phyloP scores from a whole-genome alignment of 2,797 vertebrate species.

The Pangasius djambal region DNA sequence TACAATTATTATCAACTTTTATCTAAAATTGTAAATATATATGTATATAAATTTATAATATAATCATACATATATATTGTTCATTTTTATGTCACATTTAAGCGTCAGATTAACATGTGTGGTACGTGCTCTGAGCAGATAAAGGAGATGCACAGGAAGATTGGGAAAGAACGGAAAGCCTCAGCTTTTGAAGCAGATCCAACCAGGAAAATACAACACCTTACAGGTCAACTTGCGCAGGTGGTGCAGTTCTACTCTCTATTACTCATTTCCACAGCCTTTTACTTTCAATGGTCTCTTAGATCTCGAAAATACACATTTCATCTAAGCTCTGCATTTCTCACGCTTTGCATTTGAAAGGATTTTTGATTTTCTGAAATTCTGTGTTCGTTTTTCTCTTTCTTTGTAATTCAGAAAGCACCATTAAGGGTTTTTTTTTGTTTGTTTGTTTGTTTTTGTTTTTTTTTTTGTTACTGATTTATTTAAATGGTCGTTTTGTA shows the following conservation, averaged over 20 bases:
- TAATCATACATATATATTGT: too few relatives aligned
- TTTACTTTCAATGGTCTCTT: background rate
- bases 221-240: slow-evolving; percentile 25
- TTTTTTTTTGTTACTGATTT: too few relatives aligned
- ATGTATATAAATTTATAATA: background rate
- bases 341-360: background rate
- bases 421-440: too few relatives aligned
- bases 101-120: background rate
- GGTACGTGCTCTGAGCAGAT: background rate
- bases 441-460: too few relatives aligned
- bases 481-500: too few relatives aligned
- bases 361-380: too few relatives aligned
- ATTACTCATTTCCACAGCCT: background rate
- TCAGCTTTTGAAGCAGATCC: slow-evolving; percentile 20
- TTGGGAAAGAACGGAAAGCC: background rate
- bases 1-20: background rate
- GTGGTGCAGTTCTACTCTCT: background rate
- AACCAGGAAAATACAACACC: slow-evolving; percentile 38
- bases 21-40: background rate
- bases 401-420: too few relatives aligned
- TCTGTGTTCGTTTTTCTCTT: too few relatives aligned
- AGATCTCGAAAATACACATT: background rate
- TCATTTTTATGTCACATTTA: background rate
- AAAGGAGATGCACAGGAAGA: background rate
- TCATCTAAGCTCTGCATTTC: background rate